Evolutionary conservation across 2,113 vertebrate species (phyloP).

Genomic region (Tringa solitaria): DNA sequence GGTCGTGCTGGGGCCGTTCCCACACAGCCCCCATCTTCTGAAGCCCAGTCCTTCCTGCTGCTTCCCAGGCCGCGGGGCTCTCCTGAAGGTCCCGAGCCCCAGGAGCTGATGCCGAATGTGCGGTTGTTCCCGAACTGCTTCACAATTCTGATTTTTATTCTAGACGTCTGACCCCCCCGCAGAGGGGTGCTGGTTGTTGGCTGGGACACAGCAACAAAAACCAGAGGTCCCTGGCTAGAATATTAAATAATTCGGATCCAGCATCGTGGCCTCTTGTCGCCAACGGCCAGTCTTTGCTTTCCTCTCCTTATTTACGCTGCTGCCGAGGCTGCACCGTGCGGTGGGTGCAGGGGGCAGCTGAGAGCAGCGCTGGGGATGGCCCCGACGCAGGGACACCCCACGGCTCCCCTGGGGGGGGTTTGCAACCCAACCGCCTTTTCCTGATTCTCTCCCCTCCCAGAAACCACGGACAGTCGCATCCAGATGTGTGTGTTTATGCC

Average conservation of each 20-base stretch:
- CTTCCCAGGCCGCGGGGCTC: neutral
- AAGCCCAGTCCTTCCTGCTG: neutral
- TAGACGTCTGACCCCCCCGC: neutral
- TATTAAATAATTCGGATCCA: neutral
- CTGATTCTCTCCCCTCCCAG: neutral
- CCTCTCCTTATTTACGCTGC: neutral
- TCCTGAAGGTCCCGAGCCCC: neutral
- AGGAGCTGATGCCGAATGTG: neutral
- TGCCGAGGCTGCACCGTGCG: neutral
- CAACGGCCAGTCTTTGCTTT: neutral
- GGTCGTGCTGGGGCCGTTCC: rapidly evolving
- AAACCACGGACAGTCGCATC: neutral
- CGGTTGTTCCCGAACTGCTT: neutral
- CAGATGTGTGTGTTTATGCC: rapidly evolving
- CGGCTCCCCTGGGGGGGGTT: neutral
- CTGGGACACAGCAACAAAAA: neutral
- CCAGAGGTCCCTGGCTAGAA: neutral
- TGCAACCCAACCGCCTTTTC: neutral
- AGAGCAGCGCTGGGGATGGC: neutral
- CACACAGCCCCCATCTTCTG: rapidly evolving
- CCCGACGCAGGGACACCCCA: neutral
- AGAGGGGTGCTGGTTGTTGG: neutral
- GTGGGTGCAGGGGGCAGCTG: neutral
- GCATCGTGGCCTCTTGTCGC: neutral
- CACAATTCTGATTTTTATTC: neutral